Conservation (phyloP, 2,888 invertebrate genomes). For the Lasioglossum villosulum region DNA sequence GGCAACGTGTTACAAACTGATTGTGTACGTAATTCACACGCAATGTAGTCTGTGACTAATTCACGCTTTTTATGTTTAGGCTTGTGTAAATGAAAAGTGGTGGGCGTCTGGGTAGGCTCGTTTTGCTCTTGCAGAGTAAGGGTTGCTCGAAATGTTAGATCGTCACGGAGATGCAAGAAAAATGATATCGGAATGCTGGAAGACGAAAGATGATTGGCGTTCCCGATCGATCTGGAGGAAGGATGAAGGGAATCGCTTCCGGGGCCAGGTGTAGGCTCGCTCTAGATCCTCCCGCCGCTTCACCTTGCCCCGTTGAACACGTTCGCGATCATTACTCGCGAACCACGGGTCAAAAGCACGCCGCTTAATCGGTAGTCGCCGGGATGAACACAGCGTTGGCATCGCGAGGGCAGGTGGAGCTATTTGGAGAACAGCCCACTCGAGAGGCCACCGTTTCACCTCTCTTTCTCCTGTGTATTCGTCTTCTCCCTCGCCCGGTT, state of each 20-base stretch:
- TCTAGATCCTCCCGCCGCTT: constrained; percentile 32
- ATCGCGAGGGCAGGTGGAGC: constrained; percentile 80
- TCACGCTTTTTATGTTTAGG: too few species aligned
- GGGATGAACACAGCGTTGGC: constrained; percentile 65
- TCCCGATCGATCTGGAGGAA: neutral
- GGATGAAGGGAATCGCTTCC: constrained; percentile 44
- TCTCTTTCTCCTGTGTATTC: constrained; percentile 50
- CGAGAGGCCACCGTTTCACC: constrained; percentile 65
- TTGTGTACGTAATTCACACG: too few species aligned
- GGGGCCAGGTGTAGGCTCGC: constrained; percentile 63
- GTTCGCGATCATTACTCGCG: constrained; percentile 53
- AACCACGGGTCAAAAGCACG: constrained; percentile 63
- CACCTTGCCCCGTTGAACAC: constrained; percentile 44
- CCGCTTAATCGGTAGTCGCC: constrained; percentile 46
- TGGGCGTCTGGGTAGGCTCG: neutral
- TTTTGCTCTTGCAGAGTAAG: neutral
- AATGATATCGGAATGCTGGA: neutral
- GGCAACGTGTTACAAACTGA: too few species aligned
- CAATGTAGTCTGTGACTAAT: too few species aligned
- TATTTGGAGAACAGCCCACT: constrained; percentile 83
- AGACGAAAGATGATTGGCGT: neutral
- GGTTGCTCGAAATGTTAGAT: neutral
- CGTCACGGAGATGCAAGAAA: neutral
- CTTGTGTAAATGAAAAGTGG: too few species aligned
- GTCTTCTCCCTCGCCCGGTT: constrained; percentile 37